Conservation (phyloP, 1,140 invertebrate genomes). For the Ruditapes philippinarum region DNA sequence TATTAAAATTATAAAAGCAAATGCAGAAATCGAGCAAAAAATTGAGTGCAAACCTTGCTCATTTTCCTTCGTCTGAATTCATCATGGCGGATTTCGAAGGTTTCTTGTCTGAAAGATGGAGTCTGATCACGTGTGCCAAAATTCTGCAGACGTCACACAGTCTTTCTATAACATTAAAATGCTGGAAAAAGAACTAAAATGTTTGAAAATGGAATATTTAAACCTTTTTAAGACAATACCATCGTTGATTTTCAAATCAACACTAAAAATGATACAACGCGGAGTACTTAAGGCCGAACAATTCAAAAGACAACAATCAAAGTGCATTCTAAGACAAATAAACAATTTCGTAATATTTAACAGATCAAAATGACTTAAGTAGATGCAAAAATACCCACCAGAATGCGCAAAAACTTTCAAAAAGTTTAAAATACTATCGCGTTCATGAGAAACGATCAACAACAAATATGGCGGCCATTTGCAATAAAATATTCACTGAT, state of each 20-base stretch:
- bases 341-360: background rate
- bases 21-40: background rate
- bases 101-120: constrained; percentile 43
- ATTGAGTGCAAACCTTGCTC: constrained; percentile 59
- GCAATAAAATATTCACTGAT: constrained; percentile 45
- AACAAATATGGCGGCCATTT: constrained; percentile 69
- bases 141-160: constrained; percentile 23
- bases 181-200: too few species aligned
- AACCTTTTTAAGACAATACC: too few species aligned
- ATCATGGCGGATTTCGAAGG: constrained; percentile 61
- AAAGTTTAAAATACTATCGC: background rate
- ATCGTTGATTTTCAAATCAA: too few species aligned
- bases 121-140: constrained; percentile 64
- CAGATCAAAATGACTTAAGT: background rate
- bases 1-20: background rate
- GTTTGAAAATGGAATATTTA: too few species aligned
- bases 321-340: background rate
- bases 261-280: too few species aligned
- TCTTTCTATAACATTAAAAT: background rate
- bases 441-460: constrained; percentile 43
- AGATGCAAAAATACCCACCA: background rate
- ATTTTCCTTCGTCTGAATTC: constrained; percentile 60
- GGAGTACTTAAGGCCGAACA: too few species aligned
- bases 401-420: background rate
- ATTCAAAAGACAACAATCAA: background rate